These are phyloP conservation scores for Arenaria interpres DNA, from an alignment of 2,113 vertebrate genomes.

Conservation along the genomic window DNA sequence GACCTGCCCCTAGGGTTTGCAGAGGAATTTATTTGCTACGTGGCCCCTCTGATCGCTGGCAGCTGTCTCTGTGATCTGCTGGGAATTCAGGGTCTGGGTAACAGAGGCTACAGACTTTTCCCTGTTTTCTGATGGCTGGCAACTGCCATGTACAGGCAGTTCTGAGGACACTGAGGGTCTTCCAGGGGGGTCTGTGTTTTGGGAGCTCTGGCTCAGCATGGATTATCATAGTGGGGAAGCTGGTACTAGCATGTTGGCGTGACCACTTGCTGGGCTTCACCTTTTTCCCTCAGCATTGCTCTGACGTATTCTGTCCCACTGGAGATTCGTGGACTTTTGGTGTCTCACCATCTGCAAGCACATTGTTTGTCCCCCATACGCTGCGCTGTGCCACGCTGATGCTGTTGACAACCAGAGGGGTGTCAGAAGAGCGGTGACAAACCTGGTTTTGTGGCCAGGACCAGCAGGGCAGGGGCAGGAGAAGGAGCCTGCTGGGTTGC, in stretches of 20 bases:
- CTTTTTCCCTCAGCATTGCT: not conserved
- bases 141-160: not conserved
- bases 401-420: not conserved
- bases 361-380: not conserved
- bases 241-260: not conserved
- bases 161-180: not conserved
- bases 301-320: not conserved
- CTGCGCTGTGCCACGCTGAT: not conserved
- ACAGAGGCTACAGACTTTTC: not conserved
- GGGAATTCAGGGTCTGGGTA: not conserved
- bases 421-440: not conserved
- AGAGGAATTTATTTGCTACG: not conserved
- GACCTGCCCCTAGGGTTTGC: not conserved
- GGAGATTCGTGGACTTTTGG: not conserved
- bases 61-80: not conserved
- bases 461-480: not conserved
- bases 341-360: rapidly evolving
- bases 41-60: not conserved
- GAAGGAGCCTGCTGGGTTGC: not conserved
- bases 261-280: rapidly evolving
- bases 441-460: not conserved
- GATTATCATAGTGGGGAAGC: not conserved
- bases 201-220: not conserved
- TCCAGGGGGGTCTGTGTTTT: not conserved
- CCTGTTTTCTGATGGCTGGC: not conserved